Conservation (phyloP, 1,140 invertebrate genomes). For the Penaeus japonicus region DNA sequence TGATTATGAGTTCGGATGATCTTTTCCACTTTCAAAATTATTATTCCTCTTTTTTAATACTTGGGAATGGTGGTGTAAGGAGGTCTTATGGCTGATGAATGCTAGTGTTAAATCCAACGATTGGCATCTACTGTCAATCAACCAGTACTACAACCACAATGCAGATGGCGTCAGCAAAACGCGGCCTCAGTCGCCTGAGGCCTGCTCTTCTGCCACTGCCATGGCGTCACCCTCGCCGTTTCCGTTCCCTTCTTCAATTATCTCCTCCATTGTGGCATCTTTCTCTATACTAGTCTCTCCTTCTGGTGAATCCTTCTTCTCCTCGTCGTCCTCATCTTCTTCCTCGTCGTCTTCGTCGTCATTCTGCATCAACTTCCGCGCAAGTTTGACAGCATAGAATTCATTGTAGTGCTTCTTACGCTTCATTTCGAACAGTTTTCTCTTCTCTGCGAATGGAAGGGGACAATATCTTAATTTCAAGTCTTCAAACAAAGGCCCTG, state of each 20-base stretch:
- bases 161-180: no score
- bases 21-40: no score
- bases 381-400: slow-evolving; percentile 90
- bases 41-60: no score
- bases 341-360: slow-evolving; percentile 86
- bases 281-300: not conserved
- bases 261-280: slow-evolving; percentile 47
- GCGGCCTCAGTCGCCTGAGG: slow-evolving; percentile 3
- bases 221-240: slow-evolving; percentile 12
- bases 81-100: no score
- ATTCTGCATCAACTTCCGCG: slow-evolving; percentile 86
- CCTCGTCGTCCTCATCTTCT: slow-evolving; percentile 68
- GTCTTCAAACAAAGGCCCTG: no score
- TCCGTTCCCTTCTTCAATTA: slow-evolving; percentile 60
- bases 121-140: no score
- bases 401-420: slow-evolving; percentile 97
- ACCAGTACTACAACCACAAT: no score
- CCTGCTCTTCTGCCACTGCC: slow-evolving; percentile 40
- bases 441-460: slow-evolving; percentile 42
- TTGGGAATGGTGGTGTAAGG: no score
- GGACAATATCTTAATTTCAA: not conserved
- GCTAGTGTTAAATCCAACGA: no score
- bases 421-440: slow-evolving; percentile 81
- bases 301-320: slow-evolving; percentile 8
- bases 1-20: no score